Evolutionary conservation across 2,113 vertebrate species (phyloP).

Genomic region (Corythaixoides concolor): DNA sequence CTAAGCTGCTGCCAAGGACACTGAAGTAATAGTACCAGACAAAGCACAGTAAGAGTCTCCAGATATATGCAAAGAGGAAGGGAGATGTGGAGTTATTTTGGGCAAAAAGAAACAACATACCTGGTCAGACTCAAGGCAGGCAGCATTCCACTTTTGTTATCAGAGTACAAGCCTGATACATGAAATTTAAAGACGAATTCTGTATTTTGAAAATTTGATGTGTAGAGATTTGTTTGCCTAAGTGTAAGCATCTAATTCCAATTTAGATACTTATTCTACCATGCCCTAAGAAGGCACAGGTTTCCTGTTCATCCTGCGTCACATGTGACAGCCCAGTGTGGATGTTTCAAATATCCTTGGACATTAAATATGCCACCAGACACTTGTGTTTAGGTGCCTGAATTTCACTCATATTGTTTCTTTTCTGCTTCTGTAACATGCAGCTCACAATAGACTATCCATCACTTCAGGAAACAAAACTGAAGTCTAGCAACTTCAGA

Average conservation of each 20-base stretch:
- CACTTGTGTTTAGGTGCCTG: not conserved
- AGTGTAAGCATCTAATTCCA: not conserved
- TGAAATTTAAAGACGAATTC: not conserved
- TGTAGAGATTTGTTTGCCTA: not conserved
- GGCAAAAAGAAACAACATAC: not conserved
- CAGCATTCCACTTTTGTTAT: not conserved
- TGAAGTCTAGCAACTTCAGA: not conserved
- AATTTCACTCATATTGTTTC: not conserved
- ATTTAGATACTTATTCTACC: not conserved
- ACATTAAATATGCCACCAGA: not conserved
- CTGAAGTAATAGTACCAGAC: not conserved
- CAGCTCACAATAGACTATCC: not conserved
- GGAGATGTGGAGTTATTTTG: not conserved
- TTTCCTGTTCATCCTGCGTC: not conserved
- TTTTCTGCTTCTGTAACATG: not conserved
- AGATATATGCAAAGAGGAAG: not conserved
- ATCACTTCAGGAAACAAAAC: not conserved
- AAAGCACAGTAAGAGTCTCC: not conserved
- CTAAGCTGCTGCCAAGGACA: not conserved
- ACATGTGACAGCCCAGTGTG: not conserved
- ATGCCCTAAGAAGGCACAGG: not conserved
- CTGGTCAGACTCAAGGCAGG: not conserved
- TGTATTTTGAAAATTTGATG: not conserved
- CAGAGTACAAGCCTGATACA: not conserved
- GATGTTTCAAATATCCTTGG: not conserved